phyloP scores from a whole-genome alignment of 2,888 invertebrate species.

The Mellilla xanthometata region DNA sequence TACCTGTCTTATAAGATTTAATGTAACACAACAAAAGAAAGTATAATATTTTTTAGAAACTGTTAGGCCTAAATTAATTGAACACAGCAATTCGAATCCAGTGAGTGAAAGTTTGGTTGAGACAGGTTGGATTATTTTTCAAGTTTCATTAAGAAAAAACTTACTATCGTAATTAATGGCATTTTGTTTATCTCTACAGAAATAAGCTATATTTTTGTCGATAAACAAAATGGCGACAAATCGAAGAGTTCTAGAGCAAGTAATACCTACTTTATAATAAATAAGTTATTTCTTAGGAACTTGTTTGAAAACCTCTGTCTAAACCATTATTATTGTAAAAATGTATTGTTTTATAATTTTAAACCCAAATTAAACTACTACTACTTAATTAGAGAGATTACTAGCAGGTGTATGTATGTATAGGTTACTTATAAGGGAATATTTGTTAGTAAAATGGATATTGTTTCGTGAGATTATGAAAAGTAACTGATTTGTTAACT shows the following conservation, averaged over 20 bases:
- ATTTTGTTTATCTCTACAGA: no score
- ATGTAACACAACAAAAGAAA: constrained; percentile 43
- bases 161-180: no score
- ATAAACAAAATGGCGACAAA: no score
- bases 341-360: constrained; percentile 16
- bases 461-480: constrained; percentile 20
- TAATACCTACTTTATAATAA: no score
- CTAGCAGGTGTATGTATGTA: no score
- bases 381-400: constrained; percentile 15
- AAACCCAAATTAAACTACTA: constrained; percentile 15
- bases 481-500: constrained; percentile 10
- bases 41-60: constrained; percentile 45
- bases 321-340: constrained; percentile 3
- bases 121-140: no score
- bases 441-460: no score
- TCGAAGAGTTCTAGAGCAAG: no score
- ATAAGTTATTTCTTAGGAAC: no score
- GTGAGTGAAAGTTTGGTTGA: neutral
- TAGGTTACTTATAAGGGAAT: neutral
- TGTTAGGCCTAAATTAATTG: constrained; percentile 52
- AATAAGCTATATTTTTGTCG: no score
- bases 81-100: constrained; percentile 3
- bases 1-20: constrained; percentile 60
- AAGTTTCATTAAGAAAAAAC: no score
- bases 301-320: no score